Evolutionary conservation across 2,888 invertebrate genomes (phyloP).

Genomic region (Pelosia muscerda): DNA sequence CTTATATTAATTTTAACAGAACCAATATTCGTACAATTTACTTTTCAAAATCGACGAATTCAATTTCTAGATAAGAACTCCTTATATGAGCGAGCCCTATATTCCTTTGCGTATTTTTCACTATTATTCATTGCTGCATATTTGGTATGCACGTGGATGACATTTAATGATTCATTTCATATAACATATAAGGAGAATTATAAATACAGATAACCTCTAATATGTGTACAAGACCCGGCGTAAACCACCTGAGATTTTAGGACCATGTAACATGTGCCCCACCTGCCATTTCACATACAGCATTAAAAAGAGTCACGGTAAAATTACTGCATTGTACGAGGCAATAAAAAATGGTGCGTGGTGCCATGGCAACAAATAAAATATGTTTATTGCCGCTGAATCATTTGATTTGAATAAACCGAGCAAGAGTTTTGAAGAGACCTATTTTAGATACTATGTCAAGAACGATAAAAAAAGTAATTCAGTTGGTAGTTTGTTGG

Average conservation of each 20-base stretch:
- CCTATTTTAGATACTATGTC: too few relatives aligned
- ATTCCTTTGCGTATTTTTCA: too few relatives aligned
- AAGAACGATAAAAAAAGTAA: not conserved
- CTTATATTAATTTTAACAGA: too few relatives aligned
- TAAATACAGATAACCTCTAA: not conserved
- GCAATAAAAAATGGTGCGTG: not conserved
- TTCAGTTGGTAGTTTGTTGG: not conserved
- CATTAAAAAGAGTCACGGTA: not conserved
- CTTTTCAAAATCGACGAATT: too few relatives aligned
- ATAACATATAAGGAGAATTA: not conserved
- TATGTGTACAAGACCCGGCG: not conserved
- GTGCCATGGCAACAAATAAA: not conserved
- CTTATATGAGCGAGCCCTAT: too few relatives aligned
- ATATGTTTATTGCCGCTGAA: not conserved
- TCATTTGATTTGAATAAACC: not conserved
- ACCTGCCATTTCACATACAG: not conserved
- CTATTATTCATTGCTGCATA: too few relatives aligned
- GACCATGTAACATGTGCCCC: not conserved
- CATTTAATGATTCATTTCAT: too few relatives aligned
- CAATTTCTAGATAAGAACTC: too few relatives aligned
- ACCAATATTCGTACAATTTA: too few relatives aligned
- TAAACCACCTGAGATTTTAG: not conserved
- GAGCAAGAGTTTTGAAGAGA: not conserved
- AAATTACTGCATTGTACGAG: not conserved
- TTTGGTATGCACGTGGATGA: too few relatives aligned